A percentile compares a stretch with the other conserved stretches of the same genome.
These are phyloP conservation scores for Cryptus viduatorius DNA, from an alignment of 2,888 invertebrate species.

Conservation along the genomic window DNA sequence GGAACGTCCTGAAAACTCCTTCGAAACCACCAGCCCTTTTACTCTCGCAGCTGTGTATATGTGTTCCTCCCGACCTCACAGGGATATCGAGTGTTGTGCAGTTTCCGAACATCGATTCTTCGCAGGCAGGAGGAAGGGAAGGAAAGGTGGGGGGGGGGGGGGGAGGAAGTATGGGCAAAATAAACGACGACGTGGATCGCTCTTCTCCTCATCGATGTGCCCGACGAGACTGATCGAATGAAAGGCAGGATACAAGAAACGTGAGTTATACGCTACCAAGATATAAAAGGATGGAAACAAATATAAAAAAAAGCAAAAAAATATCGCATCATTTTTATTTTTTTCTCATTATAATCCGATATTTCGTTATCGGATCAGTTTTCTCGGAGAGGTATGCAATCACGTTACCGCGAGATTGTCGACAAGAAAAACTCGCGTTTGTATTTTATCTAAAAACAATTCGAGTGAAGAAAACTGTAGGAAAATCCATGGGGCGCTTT, in stretches of 20 bases:
- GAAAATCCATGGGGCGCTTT: neutral
- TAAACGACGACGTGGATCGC: slow-evolving; percentile 42
- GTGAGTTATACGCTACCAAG: slow-evolving; percentile 8
- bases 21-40: slow-evolving; percentile 13
- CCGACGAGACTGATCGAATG: slow-evolving; percentile 55
- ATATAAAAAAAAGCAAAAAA: slow-evolving; percentile 10
- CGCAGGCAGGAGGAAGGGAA: neutral
- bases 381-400: slow-evolving; percentile 10
- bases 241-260: slow-evolving; percentile 23
- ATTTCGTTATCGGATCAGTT: slow-evolving; percentile 38
- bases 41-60: neutral
- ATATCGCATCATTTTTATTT: slow-evolving; percentile 8
- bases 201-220: slow-evolving; percentile 35
- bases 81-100: slow-evolving; percentile 48
- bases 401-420: slow-evolving; percentile 5
- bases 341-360: slow-evolving; percentile 33
- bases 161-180: slow-evolving; percentile 20
- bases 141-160: no score
- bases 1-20: slow-evolving; percentile 14
- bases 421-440: neutral
- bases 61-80: neutral
- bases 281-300: neutral
- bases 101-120: slow-evolving; percentile 48
- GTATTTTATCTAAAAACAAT: neutral
- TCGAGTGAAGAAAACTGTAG: neutral